phyloP scores from a whole-genome alignment of 1,140 invertebrate species.

The Drusus annulatus region DNA sequence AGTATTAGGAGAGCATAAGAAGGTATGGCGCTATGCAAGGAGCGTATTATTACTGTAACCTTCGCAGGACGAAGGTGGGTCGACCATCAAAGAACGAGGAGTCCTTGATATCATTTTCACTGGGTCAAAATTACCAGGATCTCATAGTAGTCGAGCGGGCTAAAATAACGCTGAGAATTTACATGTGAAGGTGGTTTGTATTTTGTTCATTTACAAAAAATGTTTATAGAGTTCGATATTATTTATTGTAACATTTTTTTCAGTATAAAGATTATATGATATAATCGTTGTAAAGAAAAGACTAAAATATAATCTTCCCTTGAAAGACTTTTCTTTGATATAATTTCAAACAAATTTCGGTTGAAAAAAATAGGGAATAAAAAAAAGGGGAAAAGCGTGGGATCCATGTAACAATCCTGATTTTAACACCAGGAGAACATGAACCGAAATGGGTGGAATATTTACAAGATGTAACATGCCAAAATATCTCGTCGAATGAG shows the following conservation, averaged over 20 bases:
- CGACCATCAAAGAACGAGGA: constrained; percentile 22
- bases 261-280: too few species aligned
- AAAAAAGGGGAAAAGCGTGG: constrained; percentile 19
- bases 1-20: constrained; percentile 67
- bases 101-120: constrained; percentile 60
- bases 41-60: constrained; percentile 60
- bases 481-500: not conserved
- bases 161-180: too few species aligned
- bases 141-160: constrained; percentile 33
- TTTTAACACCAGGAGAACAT: constrained; percentile 47
- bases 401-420: constrained; percentile 44
- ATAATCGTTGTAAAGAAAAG: too few species aligned
- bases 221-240: not conserved
- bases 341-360: not conserved
- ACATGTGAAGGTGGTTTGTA: not conserved
- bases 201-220: not conserved
- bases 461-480: constrained; percentile 39
- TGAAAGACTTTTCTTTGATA: not conserved
- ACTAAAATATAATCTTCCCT: too few species aligned
- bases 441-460: not conserved
- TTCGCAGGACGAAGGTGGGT: constrained; percentile 58
- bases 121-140: constrained; percentile 59
- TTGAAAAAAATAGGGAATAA: not conserved
- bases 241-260: not conserved
- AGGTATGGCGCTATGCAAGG: constrained; percentile 57